Percentiles rank a stretch among this genome's conserved stretches.
These are phyloP conservation scores for Scaptomyza graminum DNA, from an alignment of 1,140 invertebrate species.

Conservation along the genomic window DNA sequence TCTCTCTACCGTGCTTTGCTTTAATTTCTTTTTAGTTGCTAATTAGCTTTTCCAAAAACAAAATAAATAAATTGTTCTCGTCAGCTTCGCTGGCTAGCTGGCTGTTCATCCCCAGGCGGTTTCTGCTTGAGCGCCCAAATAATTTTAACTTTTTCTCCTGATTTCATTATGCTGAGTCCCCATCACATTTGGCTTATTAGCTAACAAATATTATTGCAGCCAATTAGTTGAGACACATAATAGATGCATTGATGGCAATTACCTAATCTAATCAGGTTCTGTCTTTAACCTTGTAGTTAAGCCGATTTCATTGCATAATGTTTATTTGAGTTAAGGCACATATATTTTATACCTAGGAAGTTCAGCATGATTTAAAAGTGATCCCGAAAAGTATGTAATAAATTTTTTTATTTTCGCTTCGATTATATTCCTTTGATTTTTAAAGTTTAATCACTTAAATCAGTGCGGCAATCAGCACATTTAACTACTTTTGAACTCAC, in stretches of 20 bases:
- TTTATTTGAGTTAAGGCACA: too few relatives aligned
- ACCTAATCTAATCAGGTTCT: conserved; percentile 3
- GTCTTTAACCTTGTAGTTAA: too few relatives aligned
- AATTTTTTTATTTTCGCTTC: too few relatives aligned
- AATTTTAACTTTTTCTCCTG: conserved; percentile 31
- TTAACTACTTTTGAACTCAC: neutral
- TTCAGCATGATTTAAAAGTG: neutral
- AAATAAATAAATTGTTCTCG: conserved; percentile 73
- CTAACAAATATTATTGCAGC: conserved; percentile 37
- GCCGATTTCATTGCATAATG: too few relatives aligned
- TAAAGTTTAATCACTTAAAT: too few relatives aligned
- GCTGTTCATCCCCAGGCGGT: conserved; percentile 28
- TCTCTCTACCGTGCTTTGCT: conserved; percentile 53
- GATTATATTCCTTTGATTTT: too few relatives aligned
- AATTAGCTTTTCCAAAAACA: conserved; percentile 74
- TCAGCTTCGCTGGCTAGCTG: conserved; percentile 30
- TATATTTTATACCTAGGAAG: too few relatives aligned
- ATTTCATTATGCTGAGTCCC: conserved; percentile 13
- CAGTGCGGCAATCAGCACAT: neutral
- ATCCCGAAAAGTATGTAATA: neutral
- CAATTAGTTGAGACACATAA: conserved; percentile 29
- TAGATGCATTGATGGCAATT: conserved; percentile 15
- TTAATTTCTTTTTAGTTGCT: conserved; percentile 82
- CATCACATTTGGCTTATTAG: conserved; percentile 36
- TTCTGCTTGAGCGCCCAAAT: conserved; percentile 32